Conservation (phyloP, 2,888 invertebrate genomes). For the Dolichomitus sp. region DNA sequence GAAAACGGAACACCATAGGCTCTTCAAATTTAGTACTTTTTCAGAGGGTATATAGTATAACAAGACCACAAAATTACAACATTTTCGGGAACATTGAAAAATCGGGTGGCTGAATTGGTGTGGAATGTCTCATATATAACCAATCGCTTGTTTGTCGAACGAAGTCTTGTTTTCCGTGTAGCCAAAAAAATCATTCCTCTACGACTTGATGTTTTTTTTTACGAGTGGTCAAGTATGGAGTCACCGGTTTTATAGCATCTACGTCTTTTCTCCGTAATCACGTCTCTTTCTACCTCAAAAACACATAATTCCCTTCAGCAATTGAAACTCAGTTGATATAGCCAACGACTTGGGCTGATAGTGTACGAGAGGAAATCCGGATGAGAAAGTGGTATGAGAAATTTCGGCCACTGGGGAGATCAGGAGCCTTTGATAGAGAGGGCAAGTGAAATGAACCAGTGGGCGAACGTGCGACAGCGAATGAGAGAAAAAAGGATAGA, state of each 20-base stretch:
- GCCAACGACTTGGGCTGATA: neutral
- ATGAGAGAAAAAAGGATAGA: neutral
- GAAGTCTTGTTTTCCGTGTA: no score
- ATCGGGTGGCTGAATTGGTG: no score
- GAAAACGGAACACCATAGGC: no score
- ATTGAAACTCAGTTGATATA: constrained; percentile 29
- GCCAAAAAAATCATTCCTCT: neutral
- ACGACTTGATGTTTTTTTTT: neutral
- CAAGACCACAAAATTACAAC: no score
- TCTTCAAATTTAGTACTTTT: no score
- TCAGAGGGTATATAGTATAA: no score
- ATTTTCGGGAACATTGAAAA: no score
- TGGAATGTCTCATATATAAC: no score
- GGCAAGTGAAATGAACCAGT: constrained; percentile 34
- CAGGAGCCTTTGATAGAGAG: constrained; percentile 29
- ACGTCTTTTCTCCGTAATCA: neutral
- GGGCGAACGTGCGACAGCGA: neutral
- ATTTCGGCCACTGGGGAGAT: constrained; percentile 21
- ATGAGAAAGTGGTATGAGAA: constrained; percentile 15
- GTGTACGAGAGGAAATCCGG: neutral
- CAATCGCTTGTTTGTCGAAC: no score
- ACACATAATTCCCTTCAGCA: constrained; percentile 29
- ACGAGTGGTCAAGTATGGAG: neutral
- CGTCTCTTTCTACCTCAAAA: neutral
- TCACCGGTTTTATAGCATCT: neutral